Base-by-base conservation (phyloP, 2,797 vertebrate species). In the Anabacerthia variegaticeps region DNA sequence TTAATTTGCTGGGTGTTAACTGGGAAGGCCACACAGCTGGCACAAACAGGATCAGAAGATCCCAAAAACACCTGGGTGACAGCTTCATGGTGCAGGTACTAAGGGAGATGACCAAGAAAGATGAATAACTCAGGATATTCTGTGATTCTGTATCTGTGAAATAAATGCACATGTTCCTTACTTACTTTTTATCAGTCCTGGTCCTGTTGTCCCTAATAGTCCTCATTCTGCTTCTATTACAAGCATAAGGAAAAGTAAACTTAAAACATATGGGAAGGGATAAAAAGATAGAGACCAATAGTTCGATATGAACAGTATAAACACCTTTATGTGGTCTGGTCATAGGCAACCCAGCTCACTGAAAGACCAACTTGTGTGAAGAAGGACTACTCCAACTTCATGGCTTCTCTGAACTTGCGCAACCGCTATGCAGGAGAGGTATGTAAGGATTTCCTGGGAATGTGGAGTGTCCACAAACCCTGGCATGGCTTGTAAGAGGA, bases 351-450 rank as follows among this genome's bases (percentile, higher is more conserved):
- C n/a, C 99, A 99, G 95, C 98, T 99, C 73, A 99, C 98, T 0
- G 99, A 99, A 96, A 98, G 99, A 56, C 99, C 99, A 1, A 96
- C 99, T 39, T 99, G 99, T 54, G 99, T 99, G 85, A 99, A 99
- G 98, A 99, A 99, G 94, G 99, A 99, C 94, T 99, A 99, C 96
- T 99, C 99, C 52, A 99, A 99, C 97, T 99, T 99, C 97, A 99
- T 99, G 99, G 99, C 99, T 19, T 99, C 99, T 28, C 98, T 99
- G 51, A 99, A 99, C 96, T 96, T 99, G 92, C 98, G 99, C 69
- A 99, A 99, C 96, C 98, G 99, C 94, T 99, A 99, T 0, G 99
- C 99, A 4, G 99, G 99, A 97, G 99, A 99, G 98, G 99, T 99
- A 62, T 73, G 89, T 41, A 22, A 37, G 46, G 32, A 14, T 71